Evolutionary conservation across 2,888 invertebrate species (phyloP).

Genomic region (Luffia ferchaultella): DNA sequence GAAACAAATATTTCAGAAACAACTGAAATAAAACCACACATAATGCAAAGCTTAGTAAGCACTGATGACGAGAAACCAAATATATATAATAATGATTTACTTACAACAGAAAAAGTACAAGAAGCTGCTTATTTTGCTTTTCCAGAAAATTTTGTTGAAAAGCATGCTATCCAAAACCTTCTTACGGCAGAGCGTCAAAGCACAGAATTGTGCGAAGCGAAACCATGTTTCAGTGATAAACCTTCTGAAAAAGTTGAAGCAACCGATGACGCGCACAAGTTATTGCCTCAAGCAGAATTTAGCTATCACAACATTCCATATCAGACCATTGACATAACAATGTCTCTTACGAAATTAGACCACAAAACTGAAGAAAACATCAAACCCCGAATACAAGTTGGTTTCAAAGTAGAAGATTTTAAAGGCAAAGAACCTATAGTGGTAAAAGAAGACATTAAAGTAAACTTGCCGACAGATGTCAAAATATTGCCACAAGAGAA

Average conservation of each 20-base stretch:
- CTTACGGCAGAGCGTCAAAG: constrained; percentile 41
- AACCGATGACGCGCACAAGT: background rate
- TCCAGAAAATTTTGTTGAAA: constrained; percentile 16
- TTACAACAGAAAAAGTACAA: constrained; percentile 23
- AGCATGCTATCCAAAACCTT: constrained; percentile 29
- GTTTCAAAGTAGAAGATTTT: constrained; percentile 37
- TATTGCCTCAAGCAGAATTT: constrained; percentile 2
- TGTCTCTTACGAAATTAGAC: constrained; percentile 37
- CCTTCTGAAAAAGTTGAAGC: constrained; percentile 1
- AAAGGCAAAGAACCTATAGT: constrained; percentile 28
- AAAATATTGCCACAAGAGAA: constrained; percentile 26
- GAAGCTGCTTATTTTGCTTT: constrained; percentile 31
- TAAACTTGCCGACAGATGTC: constrained; percentile 35
- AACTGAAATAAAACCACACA: too few species aligned
- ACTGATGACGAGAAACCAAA: background rate
- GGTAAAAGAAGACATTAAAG: constrained; percentile 45
- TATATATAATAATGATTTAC: background rate
- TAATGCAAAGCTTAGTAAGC: too few species aligned
- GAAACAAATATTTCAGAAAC: too few species aligned
- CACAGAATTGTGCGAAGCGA: constrained; percentile 25
- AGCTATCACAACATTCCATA: constrained; percentile 17
- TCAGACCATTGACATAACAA: constrained; percentile 40
- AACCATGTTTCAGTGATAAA: constrained; percentile 6
- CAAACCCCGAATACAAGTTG: constrained; percentile 33
- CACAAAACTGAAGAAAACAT: constrained; percentile 18